Evolutionary conservation across 2,113 vertebrate genomes (phyloP).

Genomic region (Catharus fuscescens): DNA sequence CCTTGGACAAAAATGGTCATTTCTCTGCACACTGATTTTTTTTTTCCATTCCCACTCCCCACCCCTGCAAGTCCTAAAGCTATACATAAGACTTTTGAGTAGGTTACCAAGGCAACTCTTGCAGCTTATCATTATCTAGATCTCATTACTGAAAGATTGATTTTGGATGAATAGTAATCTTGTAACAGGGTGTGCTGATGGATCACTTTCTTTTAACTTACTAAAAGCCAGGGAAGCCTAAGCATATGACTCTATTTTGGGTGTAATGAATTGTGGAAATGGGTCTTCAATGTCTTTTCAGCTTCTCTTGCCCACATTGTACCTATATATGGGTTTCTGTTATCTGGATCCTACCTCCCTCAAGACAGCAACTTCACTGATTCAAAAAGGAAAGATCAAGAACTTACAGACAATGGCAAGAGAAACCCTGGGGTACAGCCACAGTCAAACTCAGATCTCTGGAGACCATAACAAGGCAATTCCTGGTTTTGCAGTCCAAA

Average conservation of each 20-base stretch:
- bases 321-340: not conserved
- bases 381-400: not conserved
- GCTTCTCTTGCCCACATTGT: not conserved
- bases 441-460: not conserved
- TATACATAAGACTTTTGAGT: not conserved
- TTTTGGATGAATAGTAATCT: not conserved
- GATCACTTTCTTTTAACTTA: not conserved
- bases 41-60: not conserved
- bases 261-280: not conserved
- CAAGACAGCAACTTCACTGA: not conserved
- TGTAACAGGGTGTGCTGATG: not conserved
- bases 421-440: not conserved
- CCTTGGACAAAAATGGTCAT: not conserved
- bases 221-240: not conserved
- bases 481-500: not conserved
- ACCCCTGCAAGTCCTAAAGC: not conserved
- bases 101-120: not conserved
- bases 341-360: not conserved
- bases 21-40: not conserved
- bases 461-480: not conserved
- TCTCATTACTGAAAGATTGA: not conserved
- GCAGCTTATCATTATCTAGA: not conserved
- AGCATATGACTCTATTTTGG: not conserved
- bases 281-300: not conserved
- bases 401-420: not conserved